Percentiles rank a stretch among this genome's conserved stretches.
Conservation (phyloP, 2,113 vertebrate genomes). For the Dolichotis patagonum region DNA sequence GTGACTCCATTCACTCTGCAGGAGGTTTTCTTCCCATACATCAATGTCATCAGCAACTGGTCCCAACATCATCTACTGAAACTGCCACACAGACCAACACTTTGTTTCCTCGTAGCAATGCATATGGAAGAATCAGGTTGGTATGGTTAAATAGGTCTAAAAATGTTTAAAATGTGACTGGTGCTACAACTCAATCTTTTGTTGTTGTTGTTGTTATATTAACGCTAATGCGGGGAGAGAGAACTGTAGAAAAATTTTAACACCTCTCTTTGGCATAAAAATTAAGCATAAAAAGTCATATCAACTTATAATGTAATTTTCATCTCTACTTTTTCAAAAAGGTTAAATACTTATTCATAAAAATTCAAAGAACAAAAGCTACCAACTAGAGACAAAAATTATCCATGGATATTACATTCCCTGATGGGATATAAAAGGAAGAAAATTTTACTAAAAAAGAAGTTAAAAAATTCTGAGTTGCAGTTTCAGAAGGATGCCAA, state of each 20-base stretch:
- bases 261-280: not conserved
- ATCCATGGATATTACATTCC: not conserved
- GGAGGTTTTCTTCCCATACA: not conserved
- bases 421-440: not conserved
- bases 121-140: not conserved
- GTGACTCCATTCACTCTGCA: not conserved
- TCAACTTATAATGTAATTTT: not conserved
- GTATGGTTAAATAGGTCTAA: not conserved
- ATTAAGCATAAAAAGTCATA: not conserved
- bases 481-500: not conserved
- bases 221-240: not conserved
- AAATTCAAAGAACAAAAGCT: not conserved
- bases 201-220: too few relatives aligned
- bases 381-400: not conserved
- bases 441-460: not conserved
- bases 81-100: not conserved
- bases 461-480: not conserved
- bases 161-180: not conserved
- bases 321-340: not conserved
- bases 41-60: not conserved
- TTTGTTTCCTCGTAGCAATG: not conserved
- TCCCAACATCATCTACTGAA: not conserved
- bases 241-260: not conserved
- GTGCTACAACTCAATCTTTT: not conserved
- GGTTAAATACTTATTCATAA: not conserved